A percentile compares a stretch with the other conserved stretches of the same genome.
Evolutionary conservation across 2,888 invertebrate genomes (phyloP).

Genomic region (Neoitamus cyanurus): DNA sequence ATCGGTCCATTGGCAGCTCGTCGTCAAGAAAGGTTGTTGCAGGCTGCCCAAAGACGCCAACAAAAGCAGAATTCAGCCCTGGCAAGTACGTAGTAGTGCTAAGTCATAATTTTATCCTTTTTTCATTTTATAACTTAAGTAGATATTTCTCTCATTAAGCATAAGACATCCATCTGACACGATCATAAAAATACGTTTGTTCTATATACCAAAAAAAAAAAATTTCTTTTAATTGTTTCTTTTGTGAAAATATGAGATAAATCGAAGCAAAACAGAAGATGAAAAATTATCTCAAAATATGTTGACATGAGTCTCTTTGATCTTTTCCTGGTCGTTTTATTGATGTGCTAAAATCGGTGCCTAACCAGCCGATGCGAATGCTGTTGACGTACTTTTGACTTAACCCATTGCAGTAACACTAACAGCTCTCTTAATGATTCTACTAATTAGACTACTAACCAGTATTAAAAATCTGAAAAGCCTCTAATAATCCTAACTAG

Average conservation of each 20-base stretch:
- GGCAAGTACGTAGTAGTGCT: constrained; percentile 63
- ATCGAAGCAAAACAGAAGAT: background rate
- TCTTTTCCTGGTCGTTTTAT: constrained; percentile 4
- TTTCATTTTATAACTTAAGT: constrained; percentile 1
- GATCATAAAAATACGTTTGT: background rate
- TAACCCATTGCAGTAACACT: background rate
- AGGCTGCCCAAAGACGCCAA: constrained; percentile 71
- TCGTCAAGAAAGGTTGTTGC: constrained; percentile 80
- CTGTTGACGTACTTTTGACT: background rate
- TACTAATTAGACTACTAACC: constrained; percentile 16
- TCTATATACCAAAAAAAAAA: background rate
- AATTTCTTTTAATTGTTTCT: background rate
- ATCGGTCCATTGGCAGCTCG: constrained; percentile 85
- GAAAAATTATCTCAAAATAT: constrained; percentile 21
- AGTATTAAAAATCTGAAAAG: background rate
- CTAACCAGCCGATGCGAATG: constrained; percentile 8
- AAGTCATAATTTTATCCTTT: constrained; percentile 13
- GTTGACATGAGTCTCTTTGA: constrained; percentile 29
- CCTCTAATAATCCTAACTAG: background rate
- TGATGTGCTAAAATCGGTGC: constrained; percentile 25
- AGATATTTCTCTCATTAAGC: background rate
- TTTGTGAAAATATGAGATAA: background rate
- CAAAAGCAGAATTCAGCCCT: constrained; percentile 65
- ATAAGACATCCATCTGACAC: background rate
- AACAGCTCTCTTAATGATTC: constrained; percentile 25